phyloP scores from a whole-genome alignment of 2,797 vertebrate species.

The Oryzias sinensis region DNA sequence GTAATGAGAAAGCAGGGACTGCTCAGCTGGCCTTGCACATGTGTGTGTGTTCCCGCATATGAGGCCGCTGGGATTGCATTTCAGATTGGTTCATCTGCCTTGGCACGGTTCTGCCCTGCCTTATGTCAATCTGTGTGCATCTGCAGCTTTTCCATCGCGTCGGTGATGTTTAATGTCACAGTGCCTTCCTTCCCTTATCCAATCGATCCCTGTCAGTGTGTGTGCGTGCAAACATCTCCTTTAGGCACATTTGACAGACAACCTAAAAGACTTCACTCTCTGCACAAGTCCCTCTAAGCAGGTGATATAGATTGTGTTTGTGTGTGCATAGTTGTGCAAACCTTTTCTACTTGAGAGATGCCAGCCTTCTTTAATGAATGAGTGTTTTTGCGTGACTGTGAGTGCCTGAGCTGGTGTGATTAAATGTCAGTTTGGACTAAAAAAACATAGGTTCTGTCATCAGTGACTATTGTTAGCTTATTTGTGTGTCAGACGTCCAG shows the following conservation, averaged over 20 bases:
- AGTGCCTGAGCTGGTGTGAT: background rate
- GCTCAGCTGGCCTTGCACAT: constrained; percentile 37
- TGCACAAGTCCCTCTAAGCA: constrained; percentile 18
- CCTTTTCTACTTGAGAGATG: constrained; percentile 32
- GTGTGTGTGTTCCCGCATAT: constrained; percentile 38
- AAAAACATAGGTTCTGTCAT: constrained; percentile 5
- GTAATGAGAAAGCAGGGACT: constrained; percentile 66
- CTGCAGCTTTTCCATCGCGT: constrained; percentile 31
- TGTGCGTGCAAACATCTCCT: constrained; percentile 22
- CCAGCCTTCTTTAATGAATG: constrained; percentile 41
- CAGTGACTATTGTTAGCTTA: constrained; percentile 15
- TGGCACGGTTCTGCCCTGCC: constrained; percentile 41
- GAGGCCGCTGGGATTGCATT: constrained; percentile 66
- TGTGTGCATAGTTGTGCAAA: constrained; percentile 18
- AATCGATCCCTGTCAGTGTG: constrained; percentile 47
- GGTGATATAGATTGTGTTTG: constrained; percentile 22
- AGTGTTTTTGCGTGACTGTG: constrained; percentile 1
- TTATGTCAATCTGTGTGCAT: constrained; percentile 35
- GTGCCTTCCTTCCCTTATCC: constrained; percentile 38
- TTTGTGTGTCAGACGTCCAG: constrained; percentile 16
- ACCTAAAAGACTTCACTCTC: constrained; percentile 39
- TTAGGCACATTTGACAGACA: constrained; percentile 40
- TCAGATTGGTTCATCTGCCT: constrained; percentile 66
- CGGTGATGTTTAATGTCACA: constrained; percentile 59
- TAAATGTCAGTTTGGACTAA: background rate